A percentile compares a stretch with the other conserved stretches of the same genome.
phyloP scores from a whole-genome alignment of 2,797 vertebrate genomes.

The Rhinatrema bivittatum region DNA sequence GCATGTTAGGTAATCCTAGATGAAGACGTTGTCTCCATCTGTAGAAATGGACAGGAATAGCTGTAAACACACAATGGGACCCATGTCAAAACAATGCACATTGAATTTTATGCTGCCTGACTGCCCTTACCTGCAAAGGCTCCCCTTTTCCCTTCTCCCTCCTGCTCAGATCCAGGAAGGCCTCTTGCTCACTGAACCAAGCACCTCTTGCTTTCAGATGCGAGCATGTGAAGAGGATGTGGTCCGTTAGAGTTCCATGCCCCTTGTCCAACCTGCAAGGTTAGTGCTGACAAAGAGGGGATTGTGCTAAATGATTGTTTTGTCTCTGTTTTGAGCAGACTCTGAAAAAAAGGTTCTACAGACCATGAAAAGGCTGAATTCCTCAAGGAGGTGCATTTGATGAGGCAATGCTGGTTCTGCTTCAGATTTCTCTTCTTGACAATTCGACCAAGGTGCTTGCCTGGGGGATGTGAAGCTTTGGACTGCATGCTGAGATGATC shows the following conservation, averaged over 20 bases:
- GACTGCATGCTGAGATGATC: too few relatives aligned
- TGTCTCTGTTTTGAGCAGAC: conserved; percentile 47
- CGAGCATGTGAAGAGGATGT: neutral
- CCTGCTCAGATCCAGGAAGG: neutral
- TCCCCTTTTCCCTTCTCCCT: too few relatives aligned
- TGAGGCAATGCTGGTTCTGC: conserved; percentile 47
- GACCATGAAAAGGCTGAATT: conserved; percentile 63
- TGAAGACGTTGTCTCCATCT: too few relatives aligned
- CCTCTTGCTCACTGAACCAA: conserved; percentile 2
- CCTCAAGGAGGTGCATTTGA: conserved; percentile 66
- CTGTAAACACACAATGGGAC: too few relatives aligned
- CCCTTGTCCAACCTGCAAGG: neutral
- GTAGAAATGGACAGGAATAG: too few relatives aligned
- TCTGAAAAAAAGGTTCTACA: conserved; percentile 53
- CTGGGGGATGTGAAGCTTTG: too few relatives aligned
- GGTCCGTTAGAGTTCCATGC: neutral
- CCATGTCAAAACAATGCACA: too few relatives aligned
- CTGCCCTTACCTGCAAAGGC: too few relatives aligned
- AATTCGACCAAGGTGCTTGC: too few relatives aligned
- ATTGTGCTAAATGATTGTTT: conserved; percentile 2
- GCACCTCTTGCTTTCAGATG: neutral
- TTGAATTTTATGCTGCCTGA: too few relatives aligned
- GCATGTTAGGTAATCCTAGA: too few relatives aligned
- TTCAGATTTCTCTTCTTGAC: neutral
- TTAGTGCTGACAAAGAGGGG: neutral